Evolutionary conservation across 2,797 vertebrate species (phyloP), one percentile per base, ranked within the genome.

Genomic region (Poeciliopsis infans): DNA sequence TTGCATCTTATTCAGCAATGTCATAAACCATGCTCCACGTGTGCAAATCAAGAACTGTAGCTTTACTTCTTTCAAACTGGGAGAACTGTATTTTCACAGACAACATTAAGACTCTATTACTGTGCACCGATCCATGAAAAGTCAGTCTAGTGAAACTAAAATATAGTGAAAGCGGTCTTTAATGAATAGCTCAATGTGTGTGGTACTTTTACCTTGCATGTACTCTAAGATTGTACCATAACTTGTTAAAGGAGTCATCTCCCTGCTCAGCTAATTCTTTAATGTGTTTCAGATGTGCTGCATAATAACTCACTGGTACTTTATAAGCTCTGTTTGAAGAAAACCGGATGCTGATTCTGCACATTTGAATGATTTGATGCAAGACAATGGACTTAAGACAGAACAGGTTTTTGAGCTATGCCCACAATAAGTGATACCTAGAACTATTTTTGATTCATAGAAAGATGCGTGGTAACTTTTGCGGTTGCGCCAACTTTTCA

Each of bases 231-330:
- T 80, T 66, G 77, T n/a, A 55, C 59, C 46, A 28, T 57, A 33
- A 45, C 39, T 77, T 18, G 68, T 72, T 76, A 86, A 77, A 1
- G 31, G 31, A 36, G 43, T 23, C 77, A 79, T 79, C 74, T 86
- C 61, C 72, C 70, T 47, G 79, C 81, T 83, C 18, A 0, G 78
- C 59, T 82, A 85, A 88, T 86, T 85, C 76, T 7, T 73, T 83
- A 72, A 87, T 83, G 70, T 4, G 41, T 89, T 82, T 83, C 86
- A 90, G 81, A 70, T 89, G 66, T 51, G 59, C 41, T 5, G 69
- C 33, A 7, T 5, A 46, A 28, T 70, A 74, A 79, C 66, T 77
- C 4, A 25, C 18, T 80, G 7, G 51, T 12, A n/a, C 25, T 89
- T 86, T 77, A 86, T 71, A 23, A 85, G 83, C 61, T 79, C 70